phyloP scores from a whole-genome alignment of 2,888 invertebrate species.

The Diloba caeruleocephala region DNA sequence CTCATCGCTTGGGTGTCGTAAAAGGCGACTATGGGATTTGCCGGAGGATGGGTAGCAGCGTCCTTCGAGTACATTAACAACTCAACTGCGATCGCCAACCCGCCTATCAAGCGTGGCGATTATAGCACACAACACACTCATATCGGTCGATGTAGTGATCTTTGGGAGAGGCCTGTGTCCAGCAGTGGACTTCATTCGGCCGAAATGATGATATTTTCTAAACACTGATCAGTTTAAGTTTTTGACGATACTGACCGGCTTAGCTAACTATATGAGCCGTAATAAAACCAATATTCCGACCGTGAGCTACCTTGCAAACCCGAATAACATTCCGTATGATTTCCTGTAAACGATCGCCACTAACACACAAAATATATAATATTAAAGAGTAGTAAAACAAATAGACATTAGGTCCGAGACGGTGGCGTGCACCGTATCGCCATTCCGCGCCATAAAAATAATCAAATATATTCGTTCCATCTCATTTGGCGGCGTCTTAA shows the following conservation, averaged over 20 bases:
- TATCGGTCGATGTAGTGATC: no score
- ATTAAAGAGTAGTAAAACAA: constrained; percentile 85
- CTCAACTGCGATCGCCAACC: no score
- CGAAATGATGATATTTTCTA: constrained; percentile 44
- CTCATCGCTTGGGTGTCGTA: no score
- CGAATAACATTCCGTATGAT: constrained; percentile 27
- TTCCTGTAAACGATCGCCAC: constrained; percentile 55
- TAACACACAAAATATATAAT: constrained; percentile 74
- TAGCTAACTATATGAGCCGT: background rate
- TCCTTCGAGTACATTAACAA: no score
- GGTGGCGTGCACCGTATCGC: constrained; percentile 79
- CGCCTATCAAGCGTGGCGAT: no score
- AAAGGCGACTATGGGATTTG: no score
- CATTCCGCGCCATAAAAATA: constrained; percentile 88
- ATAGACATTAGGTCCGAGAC: constrained; percentile 81
- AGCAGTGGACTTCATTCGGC: no score
- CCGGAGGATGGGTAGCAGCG: no score
- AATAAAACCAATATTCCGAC: background rate
- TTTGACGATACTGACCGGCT: constrained; percentile 3
- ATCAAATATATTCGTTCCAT: constrained; percentile 89
- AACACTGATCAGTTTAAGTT: constrained; percentile 27
- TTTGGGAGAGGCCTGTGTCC: no score
- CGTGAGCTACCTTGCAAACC: constrained; percentile 8
- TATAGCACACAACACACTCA: no score
- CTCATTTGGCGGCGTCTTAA: constrained; percentile 89